Conservation (phyloP, 2,113 vertebrate genomes). For the Onychostoma macrolepis region DNA sequence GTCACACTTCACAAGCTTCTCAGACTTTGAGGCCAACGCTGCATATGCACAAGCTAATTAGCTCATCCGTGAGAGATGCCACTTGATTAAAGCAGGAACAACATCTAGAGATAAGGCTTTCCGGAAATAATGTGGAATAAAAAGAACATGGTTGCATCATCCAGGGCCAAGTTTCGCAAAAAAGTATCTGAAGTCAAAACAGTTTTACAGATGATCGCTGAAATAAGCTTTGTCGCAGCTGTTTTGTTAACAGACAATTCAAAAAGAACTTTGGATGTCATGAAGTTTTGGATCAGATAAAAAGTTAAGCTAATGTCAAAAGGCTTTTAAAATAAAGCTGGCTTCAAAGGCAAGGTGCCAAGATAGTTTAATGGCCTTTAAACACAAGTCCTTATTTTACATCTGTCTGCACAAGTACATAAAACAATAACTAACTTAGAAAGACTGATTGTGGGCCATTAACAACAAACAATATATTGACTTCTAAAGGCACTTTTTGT, state of each 20-base stretch:
- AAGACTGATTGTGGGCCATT: too few relatives aligned
- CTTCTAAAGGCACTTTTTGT: too few relatives aligned
- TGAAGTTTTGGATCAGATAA: background rate
- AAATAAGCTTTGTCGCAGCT: too few relatives aligned
- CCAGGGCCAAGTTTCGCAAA: background rate
- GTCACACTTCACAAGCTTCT: slow-evolving; percentile 8
- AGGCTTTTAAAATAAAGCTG: background rate
- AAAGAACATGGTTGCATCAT: background rate
- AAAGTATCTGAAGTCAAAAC: background rate
- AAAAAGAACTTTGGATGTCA: background rate
- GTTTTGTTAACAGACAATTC: background rate
- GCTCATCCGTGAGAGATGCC: background rate
- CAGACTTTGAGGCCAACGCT: background rate
- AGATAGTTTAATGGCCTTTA: background rate
- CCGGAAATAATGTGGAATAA: background rate
- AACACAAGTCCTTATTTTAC: background rate
- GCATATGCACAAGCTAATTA: background rate
- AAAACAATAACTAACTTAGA: too few relatives aligned
- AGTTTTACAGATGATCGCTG: background rate
- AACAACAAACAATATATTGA: too few relatives aligned
- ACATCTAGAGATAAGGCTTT: background rate
- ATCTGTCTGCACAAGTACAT: background rate
- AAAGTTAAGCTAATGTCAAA: background rate
- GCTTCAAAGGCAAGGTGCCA: background rate
- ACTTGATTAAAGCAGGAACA: slow-evolving; percentile 1